Conservation (phyloP, 2,797 vertebrate species). For the Centroberyx gerrardi region DNA sequence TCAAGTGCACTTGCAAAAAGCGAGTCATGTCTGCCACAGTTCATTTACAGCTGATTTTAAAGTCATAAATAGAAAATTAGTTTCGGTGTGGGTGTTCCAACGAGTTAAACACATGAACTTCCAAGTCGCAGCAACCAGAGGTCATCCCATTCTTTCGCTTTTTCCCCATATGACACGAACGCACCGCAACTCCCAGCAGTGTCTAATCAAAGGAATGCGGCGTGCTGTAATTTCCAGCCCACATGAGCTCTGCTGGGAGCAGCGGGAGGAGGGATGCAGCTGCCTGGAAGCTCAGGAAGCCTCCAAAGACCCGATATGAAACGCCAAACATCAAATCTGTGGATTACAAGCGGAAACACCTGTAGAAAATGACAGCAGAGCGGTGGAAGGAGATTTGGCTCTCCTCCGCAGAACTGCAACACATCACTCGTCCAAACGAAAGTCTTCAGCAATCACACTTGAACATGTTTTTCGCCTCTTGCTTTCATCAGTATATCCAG, state of each 20-base stretch:
- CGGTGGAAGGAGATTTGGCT: background rate
- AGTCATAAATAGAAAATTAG: no score
- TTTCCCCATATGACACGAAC: no score
- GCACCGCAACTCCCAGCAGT: slow-evolving; percentile 19
- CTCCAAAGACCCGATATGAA: background rate
- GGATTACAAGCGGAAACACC: slow-evolving; percentile 22
- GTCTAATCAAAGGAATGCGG: slow-evolving; percentile 44
- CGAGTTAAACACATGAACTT: no score
- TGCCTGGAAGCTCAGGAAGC: background rate
- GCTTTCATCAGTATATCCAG: no score
- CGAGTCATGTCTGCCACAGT: no score
- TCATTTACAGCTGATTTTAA: no score
- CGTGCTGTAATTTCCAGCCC: slow-evolving; percentile 30
- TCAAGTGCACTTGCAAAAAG: no score
- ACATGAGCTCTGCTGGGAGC: slow-evolving; percentile 26
- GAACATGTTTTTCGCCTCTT: no score
- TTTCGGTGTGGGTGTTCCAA: no score
- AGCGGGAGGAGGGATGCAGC: background rate
- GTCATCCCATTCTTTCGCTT: no score
- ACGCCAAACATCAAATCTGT: slow-evolving; percentile 20
- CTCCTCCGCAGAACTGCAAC: background rate
- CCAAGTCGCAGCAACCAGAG: no score
- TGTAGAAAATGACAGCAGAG: slow-evolving; percentile 7
- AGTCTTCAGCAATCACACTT: background rate
- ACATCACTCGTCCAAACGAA: background rate